phyloP scores from a whole-genome alignment of 2,888 invertebrate species.

The Eumerus sabulonum region DNA sequence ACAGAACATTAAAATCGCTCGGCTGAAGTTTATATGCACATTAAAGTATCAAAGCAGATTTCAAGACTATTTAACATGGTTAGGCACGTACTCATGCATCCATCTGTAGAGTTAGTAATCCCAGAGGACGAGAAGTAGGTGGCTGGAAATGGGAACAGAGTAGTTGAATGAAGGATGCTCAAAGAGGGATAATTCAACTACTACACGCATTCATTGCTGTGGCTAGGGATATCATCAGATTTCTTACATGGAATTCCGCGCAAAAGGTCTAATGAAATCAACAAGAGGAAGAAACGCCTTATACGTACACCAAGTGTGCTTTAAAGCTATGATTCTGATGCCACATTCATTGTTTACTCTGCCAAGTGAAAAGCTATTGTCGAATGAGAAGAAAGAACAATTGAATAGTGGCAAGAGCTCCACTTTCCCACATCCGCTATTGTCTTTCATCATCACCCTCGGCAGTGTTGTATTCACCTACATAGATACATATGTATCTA shows the following conservation, averaged over 20 bases:
- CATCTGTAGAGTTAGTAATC: not conserved
- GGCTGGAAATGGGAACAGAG: no score
- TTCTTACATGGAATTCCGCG: no score
- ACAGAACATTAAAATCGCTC: slow-evolving; percentile 29
- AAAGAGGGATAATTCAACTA: slow-evolving; percentile 19
- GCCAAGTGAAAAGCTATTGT: slow-evolving; percentile 52
- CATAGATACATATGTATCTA: slow-evolving; percentile 17
- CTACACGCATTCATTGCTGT: not conserved
- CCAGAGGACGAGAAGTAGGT: no score
- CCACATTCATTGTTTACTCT: slow-evolving; percentile 49
- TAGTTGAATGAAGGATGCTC: slow-evolving; percentile 12
- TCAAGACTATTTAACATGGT: slow-evolving; percentile 48
- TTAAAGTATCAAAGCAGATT: slow-evolving; percentile 55
- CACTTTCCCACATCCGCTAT: slow-evolving; percentile 17
- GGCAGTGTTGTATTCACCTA: slow-evolving; percentile 1
- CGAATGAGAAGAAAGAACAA: slow-evolving; percentile 15
- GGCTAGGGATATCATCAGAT: no score
- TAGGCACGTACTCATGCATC: slow-evolving; percentile 47
- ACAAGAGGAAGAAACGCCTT: slow-evolving; percentile 33
- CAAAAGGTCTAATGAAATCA: not conserved
- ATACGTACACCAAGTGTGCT: slow-evolving; percentile 17
- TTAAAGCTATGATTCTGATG: slow-evolving; percentile 35
- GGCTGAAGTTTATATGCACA: slow-evolving; percentile 41
- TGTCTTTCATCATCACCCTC: slow-evolving; percentile 33
- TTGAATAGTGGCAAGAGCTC: slow-evolving; percentile 4